A percentile compares a stretch with the other conserved stretches of the same genome.
Evolutionary conservation across 1,140 invertebrate species (phyloP).

Genomic region (Holcopasites calliopsidis): DNA sequence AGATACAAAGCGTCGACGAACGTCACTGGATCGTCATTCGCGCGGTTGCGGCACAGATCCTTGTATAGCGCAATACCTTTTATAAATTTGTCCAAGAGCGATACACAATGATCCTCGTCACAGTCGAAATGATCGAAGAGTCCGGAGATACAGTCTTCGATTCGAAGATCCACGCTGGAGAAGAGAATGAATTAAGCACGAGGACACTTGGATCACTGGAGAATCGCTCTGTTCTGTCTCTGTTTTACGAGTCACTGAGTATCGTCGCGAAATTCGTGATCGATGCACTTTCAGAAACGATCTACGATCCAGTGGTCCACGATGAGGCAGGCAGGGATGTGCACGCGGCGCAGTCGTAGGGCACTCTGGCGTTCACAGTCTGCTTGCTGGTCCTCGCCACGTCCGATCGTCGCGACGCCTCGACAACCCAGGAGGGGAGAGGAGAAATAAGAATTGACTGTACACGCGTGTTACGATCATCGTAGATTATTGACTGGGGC

Average conservation of each 20-base stretch:
- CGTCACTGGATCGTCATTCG: too few relatives aligned
- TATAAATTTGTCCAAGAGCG: too few relatives aligned
- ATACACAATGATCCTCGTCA: too few relatives aligned
- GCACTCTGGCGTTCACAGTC: conserved; percentile 66
- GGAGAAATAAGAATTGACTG: conserved; percentile 27
- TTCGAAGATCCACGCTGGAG: too few relatives aligned
- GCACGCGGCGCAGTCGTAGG: conserved; percentile 73
- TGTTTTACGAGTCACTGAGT: not conserved
- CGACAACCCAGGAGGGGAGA: not conserved
- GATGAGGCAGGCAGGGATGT: conserved; percentile 51
- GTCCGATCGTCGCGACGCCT: conserved; percentile 52
- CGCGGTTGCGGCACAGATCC: too few relatives aligned
- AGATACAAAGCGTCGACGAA: too few relatives aligned
- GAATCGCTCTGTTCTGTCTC: not conserved
- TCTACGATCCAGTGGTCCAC: conserved; percentile 6
- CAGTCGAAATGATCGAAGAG: too few relatives aligned
- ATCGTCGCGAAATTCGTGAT: not conserved
- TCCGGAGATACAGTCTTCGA: too few relatives aligned
- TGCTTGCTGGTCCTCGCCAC: conserved; percentile 56
- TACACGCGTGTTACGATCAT: conserved; percentile 11
- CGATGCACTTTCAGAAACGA: not conserved
- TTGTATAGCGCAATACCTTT: too few relatives aligned
- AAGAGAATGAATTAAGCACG: too few relatives aligned
- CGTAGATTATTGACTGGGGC: not conserved
- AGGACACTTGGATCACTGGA: conserved; percentile 3